A percentile compares a stretch with the other conserved stretches of the same genome.
Conservation (phyloP, 2,113 vertebrate species). For the Chelonoidis abingdonii region DNA sequence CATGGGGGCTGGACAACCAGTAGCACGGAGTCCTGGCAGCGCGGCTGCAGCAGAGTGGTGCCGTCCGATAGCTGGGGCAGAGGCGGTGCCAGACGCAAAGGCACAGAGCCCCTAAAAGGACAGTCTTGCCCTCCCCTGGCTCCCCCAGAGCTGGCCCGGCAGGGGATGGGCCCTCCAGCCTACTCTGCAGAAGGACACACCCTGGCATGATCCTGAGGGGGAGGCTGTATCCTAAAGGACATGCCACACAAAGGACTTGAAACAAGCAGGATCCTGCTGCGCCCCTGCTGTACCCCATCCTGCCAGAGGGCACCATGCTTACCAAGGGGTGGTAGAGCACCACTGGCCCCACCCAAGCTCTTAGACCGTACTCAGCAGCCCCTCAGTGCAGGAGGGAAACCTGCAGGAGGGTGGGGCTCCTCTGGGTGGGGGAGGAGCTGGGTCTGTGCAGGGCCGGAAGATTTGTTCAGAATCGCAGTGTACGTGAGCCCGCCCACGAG, state of each 20-base stretch:
- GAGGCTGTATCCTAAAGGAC: not conserved
- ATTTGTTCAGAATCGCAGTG: not conserved
- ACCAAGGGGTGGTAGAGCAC: not conserved
- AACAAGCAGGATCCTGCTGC: not conserved
- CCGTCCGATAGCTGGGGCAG: rapidly evolving
- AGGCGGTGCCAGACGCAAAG: not conserved
- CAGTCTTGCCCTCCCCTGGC: not conserved
- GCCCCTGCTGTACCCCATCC: not conserved
- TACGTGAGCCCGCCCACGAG: not conserved
- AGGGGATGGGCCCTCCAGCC: not conserved
- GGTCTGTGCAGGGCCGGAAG: not conserved
- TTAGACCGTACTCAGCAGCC: not conserved
- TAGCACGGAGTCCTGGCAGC: not conserved
- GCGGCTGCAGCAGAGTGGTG: rapidly evolving
- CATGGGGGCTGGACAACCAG: not conserved
- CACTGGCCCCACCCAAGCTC: not conserved
- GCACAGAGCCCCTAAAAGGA: rapidly evolving
- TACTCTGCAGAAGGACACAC: not conserved
- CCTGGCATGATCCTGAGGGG: not conserved
- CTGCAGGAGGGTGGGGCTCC: not conserved
- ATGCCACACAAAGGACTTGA: not conserved
- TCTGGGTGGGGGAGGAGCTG: not conserved
- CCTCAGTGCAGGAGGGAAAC: not conserved
- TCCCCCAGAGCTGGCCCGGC: too few species aligned
- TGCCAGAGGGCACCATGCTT: not conserved